These are phyloP conservation scores for Phoxinus dragarum DNA, from an alignment of 2,797 vertebrate species.

Conservation along the genomic window DNA sequence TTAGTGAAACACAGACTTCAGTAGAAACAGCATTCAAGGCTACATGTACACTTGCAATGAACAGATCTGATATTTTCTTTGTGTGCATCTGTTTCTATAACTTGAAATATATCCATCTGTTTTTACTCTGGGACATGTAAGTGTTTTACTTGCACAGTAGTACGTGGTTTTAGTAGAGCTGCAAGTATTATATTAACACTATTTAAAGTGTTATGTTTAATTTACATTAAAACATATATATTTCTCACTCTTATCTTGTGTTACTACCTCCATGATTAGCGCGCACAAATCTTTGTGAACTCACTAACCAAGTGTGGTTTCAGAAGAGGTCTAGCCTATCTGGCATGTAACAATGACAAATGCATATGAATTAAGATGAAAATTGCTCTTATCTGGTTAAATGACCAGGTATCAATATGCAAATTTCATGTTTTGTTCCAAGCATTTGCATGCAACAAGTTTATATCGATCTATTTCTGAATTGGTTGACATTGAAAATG, in stretches of 20 bases:
- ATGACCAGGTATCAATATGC: neutral
- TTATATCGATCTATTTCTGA: neutral
- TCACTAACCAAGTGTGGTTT: neutral
- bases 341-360: neutral
- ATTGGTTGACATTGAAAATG: neutral
- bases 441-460: neutral
- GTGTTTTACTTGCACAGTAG: neutral
- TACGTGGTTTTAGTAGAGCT: neutral
- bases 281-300: neutral
- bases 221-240: neutral
- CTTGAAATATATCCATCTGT: neutral
- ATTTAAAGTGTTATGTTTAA: neutral
- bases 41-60: neutral
- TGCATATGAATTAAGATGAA: too few species aligned
- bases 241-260: too few species aligned
- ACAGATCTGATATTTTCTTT: neutral
- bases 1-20: constrained; percentile 25
- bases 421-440: neutral
- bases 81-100: neutral
- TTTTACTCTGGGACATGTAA: neutral
- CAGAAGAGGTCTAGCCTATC: neutral
- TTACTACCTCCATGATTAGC: too few species aligned
- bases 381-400: neutral
- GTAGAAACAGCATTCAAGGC: constrained; percentile 1
- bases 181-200: neutral